phyloP scores from a whole-genome alignment of 2,797 vertebrate species.

The Garrulus glandarius region DNA sequence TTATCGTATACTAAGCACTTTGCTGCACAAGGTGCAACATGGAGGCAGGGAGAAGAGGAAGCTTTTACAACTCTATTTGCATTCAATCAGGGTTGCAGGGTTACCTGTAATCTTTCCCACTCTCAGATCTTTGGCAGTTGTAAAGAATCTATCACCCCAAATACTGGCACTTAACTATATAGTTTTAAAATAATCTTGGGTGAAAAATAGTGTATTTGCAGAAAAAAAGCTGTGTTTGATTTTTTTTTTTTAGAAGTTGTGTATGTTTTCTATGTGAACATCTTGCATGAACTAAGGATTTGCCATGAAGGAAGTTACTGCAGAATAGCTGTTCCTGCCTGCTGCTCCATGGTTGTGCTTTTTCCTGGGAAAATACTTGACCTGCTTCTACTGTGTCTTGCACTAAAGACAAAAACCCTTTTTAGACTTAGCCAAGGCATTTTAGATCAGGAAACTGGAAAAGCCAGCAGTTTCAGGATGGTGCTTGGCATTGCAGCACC shows the following conservation, averaged over 20 bases:
- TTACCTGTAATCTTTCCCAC: slow-evolving; percentile 9
- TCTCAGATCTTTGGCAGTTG: not conserved
- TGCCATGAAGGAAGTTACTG: not conserved
- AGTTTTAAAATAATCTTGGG: not conserved
- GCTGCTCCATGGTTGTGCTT: not conserved
- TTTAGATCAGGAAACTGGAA: not conserved
- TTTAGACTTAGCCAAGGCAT: not conserved
- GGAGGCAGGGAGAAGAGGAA: not conserved
- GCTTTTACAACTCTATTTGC: slow-evolving; percentile 13
- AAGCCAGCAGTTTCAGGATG: not conserved
- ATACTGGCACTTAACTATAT: not conserved
- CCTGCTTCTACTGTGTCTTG: not conserved
- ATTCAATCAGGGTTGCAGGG: not conserved
- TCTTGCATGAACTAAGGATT: not conserved
- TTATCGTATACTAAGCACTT: not conserved
- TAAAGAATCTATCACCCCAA: not conserved
- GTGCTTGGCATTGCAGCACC: not conserved
- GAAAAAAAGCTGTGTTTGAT: not conserved
- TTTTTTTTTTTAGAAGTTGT: not conserved
- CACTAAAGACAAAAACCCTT: accelerated
- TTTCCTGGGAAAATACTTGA: not conserved
- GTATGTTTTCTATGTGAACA: not conserved
- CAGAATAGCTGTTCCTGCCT: not conserved
- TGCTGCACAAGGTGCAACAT: slow-evolving; percentile 2
- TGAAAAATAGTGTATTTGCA: not conserved